phyloP scores from a whole-genome alignment of 37 sponge, comb jelly and placozoan species.

The Beroe ovata region DNA sequence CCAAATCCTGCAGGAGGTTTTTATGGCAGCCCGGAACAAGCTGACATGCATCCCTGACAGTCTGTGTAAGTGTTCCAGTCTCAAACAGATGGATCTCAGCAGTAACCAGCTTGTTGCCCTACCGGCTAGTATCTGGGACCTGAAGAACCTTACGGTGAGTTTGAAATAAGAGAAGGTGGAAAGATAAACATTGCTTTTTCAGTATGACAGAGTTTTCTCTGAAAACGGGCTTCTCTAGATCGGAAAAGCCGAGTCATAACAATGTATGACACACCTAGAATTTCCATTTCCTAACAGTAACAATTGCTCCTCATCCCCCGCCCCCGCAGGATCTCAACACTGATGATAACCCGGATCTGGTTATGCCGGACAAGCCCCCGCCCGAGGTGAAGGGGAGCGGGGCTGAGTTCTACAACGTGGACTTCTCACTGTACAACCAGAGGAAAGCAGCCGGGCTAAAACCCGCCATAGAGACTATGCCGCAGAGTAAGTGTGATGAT shows the following conservation, averaged over 20 bases:
- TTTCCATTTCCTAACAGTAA: too few species aligned
- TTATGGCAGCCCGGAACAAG: conserved; percentile 87
- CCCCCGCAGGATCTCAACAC: conserved; percentile 77
- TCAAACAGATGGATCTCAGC: conserved; percentile 50
- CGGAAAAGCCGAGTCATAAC: too few species aligned
- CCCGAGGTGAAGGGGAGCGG: conserved; percentile 77
- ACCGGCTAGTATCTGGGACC: conserved; percentile 59
- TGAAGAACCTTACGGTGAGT: conserved; percentile 38
- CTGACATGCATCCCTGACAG: conserved; percentile 96
- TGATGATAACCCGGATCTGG: conserved; percentile 84
- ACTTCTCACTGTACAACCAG: conserved; percentile 73
- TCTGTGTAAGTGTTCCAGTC: conserved; percentile 69
- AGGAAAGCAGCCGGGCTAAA: conserved; percentile 46
- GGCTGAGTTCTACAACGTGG: conserved; percentile 91
- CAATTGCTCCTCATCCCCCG: too few species aligned
- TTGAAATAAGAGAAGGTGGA: too few species aligned
- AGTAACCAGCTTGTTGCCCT: conserved; percentile 18
- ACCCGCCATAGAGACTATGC: conserved; percentile 35
- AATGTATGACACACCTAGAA: too few species aligned
- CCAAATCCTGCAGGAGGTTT: conserved; percentile 73
- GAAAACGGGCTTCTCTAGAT: too few species aligned
- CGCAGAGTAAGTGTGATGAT: conserved; percentile 22
- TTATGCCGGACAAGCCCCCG: conserved; percentile 86
- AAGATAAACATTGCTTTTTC: too few species aligned
- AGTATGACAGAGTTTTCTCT: too few species aligned